These are phyloP conservation scores for Junonia oenone DNA, from an alignment of 2,888 invertebrate genomes.

Conservation along the genomic window DNA sequence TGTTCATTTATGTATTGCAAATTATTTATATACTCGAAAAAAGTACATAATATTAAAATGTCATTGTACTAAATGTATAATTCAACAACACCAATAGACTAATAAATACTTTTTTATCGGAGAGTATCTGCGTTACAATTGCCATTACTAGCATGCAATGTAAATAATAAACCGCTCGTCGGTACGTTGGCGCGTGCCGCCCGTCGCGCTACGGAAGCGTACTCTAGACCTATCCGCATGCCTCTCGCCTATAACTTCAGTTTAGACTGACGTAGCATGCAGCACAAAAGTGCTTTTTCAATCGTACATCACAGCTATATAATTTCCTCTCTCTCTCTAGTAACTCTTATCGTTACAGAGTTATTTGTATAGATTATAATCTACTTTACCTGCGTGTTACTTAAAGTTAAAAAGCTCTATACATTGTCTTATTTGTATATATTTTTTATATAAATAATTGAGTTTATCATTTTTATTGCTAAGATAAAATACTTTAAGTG, in stretches of 20 bases:
- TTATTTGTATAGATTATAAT: conserved; percentile 60
- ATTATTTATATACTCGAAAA: conserved; percentile 38
- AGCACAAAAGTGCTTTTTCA: conserved; percentile 69
- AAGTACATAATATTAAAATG: conserved; percentile 50
- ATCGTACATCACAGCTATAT: conserved; percentile 76
- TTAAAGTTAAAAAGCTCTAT: conserved; percentile 77
- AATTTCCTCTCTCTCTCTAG: conserved; percentile 64
- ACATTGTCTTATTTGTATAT: conserved; percentile 75
- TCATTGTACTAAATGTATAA: conserved; percentile 67
- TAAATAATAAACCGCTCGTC: conserved; percentile 29
- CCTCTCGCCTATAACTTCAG: conserved; percentile 24
- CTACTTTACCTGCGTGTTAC: conserved; percentile 72
- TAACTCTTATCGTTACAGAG: conserved; percentile 51
- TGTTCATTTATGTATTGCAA: conserved; percentile 51
- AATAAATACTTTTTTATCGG: conserved; percentile 44
- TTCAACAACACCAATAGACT: conserved; percentile 62
- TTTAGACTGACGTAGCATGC: conserved; percentile 50
- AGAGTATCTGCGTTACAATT: conserved; percentile 55
- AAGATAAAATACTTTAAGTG: conserved; percentile 59
- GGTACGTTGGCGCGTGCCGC: background rate
- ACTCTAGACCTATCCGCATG: conserved; percentile 40
- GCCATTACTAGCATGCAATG: conserved; percentile 35
- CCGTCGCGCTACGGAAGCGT: conserved; percentile 39
- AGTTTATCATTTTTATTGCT: conserved; percentile 76
- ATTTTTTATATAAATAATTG: conserved; percentile 75